Conservation (phyloP, 1,140 invertebrate genomes). For the Nymphalis io region DNA sequence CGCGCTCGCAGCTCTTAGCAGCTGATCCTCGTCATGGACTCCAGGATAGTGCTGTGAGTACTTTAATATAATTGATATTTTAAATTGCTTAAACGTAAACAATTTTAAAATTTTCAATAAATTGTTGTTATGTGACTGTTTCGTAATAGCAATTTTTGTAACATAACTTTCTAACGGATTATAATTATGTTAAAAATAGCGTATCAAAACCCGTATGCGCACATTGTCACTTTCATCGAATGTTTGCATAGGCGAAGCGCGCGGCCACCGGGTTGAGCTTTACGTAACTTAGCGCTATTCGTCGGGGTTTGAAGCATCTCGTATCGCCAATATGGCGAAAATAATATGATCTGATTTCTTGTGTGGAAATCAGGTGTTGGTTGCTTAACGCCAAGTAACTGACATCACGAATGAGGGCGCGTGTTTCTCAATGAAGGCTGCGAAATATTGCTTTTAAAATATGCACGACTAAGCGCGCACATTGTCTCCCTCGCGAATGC, state of each 20-base stretch:
- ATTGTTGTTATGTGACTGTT: conserved; percentile 37
- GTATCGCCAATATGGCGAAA: conserved; percentile 48
- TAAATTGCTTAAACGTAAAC: not conserved
- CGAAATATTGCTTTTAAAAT: conserved; percentile 75
- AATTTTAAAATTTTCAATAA: conserved; percentile 10
- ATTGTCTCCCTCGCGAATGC: conserved; percentile 44
- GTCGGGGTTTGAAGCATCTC: conserved; percentile 38
- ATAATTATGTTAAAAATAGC: conserved; percentile 43
- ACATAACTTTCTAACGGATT: conserved; percentile 62
- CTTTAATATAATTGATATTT: conserved; percentile 9
- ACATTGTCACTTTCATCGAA: conserved; percentile 62
- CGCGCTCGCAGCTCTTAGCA: conserved; percentile 39
- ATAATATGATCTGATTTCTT: conserved; percentile 69
- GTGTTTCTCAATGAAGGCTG: conserved; percentile 75
- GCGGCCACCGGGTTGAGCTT: conserved; percentile 40
- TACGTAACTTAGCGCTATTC: conserved; percentile 48
- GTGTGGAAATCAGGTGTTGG: conserved; percentile 74
- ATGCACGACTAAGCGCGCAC: conserved; percentile 69
- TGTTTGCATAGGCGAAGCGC: conserved; percentile 56
- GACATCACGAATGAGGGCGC: conserved; percentile 76
- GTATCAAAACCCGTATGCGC: conserved; percentile 50
- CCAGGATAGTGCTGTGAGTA: conserved; percentile 71
- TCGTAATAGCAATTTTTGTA: conserved; percentile 46
- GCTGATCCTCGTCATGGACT: conserved; percentile 53
- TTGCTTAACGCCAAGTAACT: conserved; percentile 68